Evolutionary conservation across 2,113 vertebrate genomes (phyloP), one percentile per base, ranked within the genome.

Genomic region (Blennius ocellaris): DNA sequence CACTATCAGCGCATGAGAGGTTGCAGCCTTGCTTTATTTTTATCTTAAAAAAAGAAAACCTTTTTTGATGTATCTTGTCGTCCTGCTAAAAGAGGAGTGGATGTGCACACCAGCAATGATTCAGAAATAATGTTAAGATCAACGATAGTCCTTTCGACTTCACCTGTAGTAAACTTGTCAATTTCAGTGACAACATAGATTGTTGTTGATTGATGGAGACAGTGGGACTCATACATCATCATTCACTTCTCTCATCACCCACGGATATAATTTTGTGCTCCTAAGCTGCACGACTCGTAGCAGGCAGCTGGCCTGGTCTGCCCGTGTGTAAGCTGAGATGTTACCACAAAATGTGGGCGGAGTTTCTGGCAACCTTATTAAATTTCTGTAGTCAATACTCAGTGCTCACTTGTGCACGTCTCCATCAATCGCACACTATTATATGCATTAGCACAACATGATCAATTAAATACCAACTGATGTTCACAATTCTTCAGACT

Each of bases 131-230:
- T 30, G 21, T 30, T 30, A 2, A 30, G 21, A 30, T 30, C 21
- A 30, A 30, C 21, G 21, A 30, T 4, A 30, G 21, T 30, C 8
- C 12, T 58, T 51, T 56, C 12, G 16, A 41, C 21, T 57, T 64
- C 11, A 52, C 51, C 9, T 30, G 44, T 43, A 5, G 8, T 40
- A 43, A 64, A 51, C n/a, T 62, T 43, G 1, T 44, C 15, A 49
- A 43, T 43, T 36, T 52, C 43, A 62, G 49, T 55, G 57, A 64
- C 61, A 77, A 17, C 49, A 43, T 50, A 15, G 16, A 44, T 41
- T 82, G 63, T 66, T 68, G 44, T 60, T 81, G 67, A 81, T 48
- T 66, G 71, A 76, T 76, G n/a, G 50, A 37, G 49, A 52, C 21
- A 30, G 21, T 30, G 21, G 21, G 21, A 30, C 41, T 52, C 58